Conservation (phyloP, 2,888 invertebrate species). For the Apodemia duryi region DNA sequence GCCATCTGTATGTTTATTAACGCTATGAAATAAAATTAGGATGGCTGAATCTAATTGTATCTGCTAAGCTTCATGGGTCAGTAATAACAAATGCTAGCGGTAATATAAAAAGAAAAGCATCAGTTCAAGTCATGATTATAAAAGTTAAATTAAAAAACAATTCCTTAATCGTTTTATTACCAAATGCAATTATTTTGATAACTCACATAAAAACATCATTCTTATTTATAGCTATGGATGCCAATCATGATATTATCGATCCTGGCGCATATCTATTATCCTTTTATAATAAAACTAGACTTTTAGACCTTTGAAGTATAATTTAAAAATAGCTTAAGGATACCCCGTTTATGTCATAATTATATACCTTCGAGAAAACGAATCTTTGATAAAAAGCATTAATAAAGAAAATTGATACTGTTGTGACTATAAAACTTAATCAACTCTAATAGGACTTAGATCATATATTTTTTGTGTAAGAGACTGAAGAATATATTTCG, state of each 20-base stretch:
- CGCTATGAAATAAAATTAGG: too few species aligned
- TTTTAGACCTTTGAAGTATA: conserved; percentile 55
- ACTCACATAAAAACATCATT: conserved; percentile 30
- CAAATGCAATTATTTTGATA: conserved; percentile 27
- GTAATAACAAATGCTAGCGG: not conserved
- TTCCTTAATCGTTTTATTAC: conserved; percentile 34
- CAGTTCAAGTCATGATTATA: not conserved
- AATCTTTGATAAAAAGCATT: conserved; percentile 68
- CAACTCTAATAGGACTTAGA: not conserved
- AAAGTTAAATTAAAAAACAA: conserved; percentile 6
- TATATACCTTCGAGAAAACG: conserved; percentile 60
- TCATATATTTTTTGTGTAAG: too few species aligned
- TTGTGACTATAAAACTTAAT: not conserved
- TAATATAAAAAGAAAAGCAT: not conserved
- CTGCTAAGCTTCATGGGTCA: too few species aligned
- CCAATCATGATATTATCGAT: conserved; percentile 55
- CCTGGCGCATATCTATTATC: conserved; percentile 46
- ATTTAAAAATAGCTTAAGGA: conserved; percentile 73
- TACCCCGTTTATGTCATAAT: conserved; percentile 63
- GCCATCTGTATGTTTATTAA: too few species aligned
- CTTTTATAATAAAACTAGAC: conserved; percentile 56
- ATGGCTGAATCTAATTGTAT: too few species aligned
- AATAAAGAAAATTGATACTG: conserved; percentile 73
- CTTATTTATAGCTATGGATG: conserved; percentile 48
- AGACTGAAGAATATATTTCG: too few species aligned